phyloP scores from a whole-genome alignment of 2,888 invertebrate genomes.

The Agrotis segetum region DNA sequence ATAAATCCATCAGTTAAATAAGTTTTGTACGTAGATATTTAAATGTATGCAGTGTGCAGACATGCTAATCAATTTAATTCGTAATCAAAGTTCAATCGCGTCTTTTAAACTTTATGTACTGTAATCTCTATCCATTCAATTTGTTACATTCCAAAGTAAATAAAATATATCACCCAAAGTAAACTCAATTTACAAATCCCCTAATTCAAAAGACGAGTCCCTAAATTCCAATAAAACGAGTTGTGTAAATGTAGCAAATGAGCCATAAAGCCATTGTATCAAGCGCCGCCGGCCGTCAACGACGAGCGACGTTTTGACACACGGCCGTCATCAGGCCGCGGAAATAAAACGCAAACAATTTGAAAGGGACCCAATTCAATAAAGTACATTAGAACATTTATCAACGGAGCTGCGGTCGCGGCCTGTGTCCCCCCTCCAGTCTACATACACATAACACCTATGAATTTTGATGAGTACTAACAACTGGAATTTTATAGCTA shows the following conservation, averaged over 20 bases:
- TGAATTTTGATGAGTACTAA: conserved; percentile 3
- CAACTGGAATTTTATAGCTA: background rate
- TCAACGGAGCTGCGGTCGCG: conserved; percentile 21
- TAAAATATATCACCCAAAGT: background rate
- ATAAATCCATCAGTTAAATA: background rate
- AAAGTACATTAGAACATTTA: conserved; percentile 48
- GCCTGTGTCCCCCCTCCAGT: background rate
- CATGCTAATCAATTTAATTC: background rate
- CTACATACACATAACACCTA: background rate
- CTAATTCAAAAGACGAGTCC: conserved; percentile 17
- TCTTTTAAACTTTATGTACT: background rate
- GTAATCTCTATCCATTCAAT: background rate
- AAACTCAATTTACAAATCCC: conserved; percentile 33
- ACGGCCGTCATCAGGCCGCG: conserved; percentile 12
- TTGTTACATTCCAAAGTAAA: background rate
- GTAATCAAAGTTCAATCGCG: background rate
- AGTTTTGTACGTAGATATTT: no score
- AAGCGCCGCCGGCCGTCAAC: background rate
- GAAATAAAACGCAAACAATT: conserved; percentile 22
- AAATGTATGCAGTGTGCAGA: no score
- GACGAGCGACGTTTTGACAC: conserved; percentile 26
- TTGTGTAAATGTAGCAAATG: conserved; percentile 33
- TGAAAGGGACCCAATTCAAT: conserved; percentile 55
- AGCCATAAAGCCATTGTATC: conserved; percentile 30
- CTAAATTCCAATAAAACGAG: conserved; percentile 30